These are phyloP conservation scores for Plagodis dolabraria DNA, from an alignment of 2,888 invertebrate species.

Conservation along the genomic window DNA sequence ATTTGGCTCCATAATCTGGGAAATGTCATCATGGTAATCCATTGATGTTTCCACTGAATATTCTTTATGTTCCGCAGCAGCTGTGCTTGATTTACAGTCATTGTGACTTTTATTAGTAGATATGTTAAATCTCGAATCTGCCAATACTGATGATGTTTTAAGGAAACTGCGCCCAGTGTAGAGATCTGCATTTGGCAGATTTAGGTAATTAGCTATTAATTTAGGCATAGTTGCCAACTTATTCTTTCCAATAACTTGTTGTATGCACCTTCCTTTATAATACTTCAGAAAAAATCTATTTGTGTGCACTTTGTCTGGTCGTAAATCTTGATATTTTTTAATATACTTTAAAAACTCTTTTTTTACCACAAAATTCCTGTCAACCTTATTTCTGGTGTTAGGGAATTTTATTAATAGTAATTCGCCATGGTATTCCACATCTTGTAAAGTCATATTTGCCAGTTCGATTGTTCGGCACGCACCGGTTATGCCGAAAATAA, in stretches of 20 bases:
- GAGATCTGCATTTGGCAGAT: slow-evolving; percentile 8
- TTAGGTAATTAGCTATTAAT: slow-evolving; percentile 21
- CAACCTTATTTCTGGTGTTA: too few species aligned
- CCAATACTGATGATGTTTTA: slow-evolving; percentile 9
- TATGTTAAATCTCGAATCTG: neutral
- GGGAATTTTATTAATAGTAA: too few species aligned
- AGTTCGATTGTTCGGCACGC: too few species aligned
- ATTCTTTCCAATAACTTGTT: neutral
- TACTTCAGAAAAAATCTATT: neutral
- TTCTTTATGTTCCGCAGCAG: slow-evolving; percentile 1
- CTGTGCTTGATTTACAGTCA: neutral
- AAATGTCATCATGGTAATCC: too few species aligned
- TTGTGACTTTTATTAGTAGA: neutral
- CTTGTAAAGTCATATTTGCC: too few species aligned
- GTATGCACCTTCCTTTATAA: neutral
- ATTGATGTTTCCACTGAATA: neutral
- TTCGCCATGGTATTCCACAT: too few species aligned
- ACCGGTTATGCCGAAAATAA: too few species aligned
- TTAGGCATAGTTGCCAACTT: neutral
- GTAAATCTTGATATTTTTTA: too few species aligned
- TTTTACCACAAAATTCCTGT: too few species aligned
- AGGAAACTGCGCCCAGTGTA: slow-evolving; percentile 15
- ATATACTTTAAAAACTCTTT: too few species aligned
- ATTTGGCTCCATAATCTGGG: too few species aligned
- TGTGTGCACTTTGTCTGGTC: neutral